A percentile compares a stretch with the other conserved stretches of the same genome.
phyloP scores from a whole-genome alignment of 1,140 invertebrate genomes.

The Coenobita brevimanus region DNA sequence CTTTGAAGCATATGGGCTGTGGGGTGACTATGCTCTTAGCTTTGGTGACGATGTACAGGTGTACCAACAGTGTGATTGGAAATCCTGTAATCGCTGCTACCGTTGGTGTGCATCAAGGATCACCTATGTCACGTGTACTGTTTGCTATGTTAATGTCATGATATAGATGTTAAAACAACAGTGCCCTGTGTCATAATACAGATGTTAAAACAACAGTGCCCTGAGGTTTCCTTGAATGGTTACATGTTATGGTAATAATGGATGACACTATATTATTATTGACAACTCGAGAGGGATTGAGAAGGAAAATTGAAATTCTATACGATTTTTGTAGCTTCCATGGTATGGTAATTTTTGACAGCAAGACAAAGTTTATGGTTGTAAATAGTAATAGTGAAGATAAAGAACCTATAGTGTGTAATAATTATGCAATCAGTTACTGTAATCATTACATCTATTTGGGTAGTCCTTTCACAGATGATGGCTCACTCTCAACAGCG shows the following conservation, averaged over 20 bases:
- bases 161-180: constrained; percentile 5
- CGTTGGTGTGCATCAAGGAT: constrained; percentile 14
- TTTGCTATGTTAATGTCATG: constrained; percentile 21
- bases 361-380: constrained; percentile 30
- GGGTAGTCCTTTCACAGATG: constrained; percentile 6
- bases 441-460: background rate
- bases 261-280: constrained; percentile 13
- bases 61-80: background rate
- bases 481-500: background rate
- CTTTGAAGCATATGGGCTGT: too few species aligned
- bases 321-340: constrained; percentile 4
- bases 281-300: constrained; percentile 25
- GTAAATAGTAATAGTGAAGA: constrained; percentile 13
- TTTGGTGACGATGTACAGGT: too few species aligned
- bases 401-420: constrained; percentile 3
- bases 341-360: constrained; percentile 8
- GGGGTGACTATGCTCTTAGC: too few species aligned
- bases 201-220: background rate
- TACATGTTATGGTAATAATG: constrained; percentile 35
- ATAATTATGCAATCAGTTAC: background rate
- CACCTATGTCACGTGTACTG: constrained; percentile 3
- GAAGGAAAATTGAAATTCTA: constrained; percentile 19
- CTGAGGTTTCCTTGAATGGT: constrained; percentile 18
- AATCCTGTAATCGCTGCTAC: constrained; percentile 14
- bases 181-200: background rate